Evolutionary conservation across 2,888 invertebrate genomes (phyloP).

Genomic region (Deilephila porcellus): DNA sequence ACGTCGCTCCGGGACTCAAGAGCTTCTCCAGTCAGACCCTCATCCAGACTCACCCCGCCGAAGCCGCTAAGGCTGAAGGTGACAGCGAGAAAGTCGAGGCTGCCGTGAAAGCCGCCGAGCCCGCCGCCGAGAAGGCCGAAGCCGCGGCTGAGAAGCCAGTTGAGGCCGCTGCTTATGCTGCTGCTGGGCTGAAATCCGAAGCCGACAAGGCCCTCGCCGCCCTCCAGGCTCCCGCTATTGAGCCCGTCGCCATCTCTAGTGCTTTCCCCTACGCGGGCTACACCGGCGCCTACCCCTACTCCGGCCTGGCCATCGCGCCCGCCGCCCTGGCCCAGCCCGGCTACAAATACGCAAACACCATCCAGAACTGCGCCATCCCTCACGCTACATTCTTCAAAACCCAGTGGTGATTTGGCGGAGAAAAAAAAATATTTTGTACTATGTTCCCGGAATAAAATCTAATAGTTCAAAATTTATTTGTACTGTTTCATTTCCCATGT

Average conservation of each 20-base stretch:
- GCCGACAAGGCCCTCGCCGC: constrained; percentile 24
- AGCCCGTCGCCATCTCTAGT: constrained; percentile 10
- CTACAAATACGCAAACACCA: constrained; percentile 2
- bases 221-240: not conserved
- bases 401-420: constrained; percentile 6
- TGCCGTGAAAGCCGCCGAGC: constrained; percentile 36
- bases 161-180: constrained; percentile 16
- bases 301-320: constrained; percentile 2
- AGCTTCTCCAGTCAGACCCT: constrained; percentile 16
- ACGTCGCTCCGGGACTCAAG: constrained; percentile 23
- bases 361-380: constrained; percentile 11
- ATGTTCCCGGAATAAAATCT: constrained; percentile 19
- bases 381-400: constrained; percentile 17
- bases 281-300: not conserved
- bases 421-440: constrained; percentile 10
- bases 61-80: constrained; percentile 28
- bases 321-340: not conserved
- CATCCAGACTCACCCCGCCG: constrained; percentile 24
- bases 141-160: constrained; percentile 38
- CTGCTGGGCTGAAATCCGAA: constrained; percentile 17
- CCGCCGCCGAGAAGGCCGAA: constrained; percentile 2
- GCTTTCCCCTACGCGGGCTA: constrained; percentile 1
- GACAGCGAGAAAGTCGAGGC: constrained; percentile 32
- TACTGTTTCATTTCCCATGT: constrained; percentile 6
- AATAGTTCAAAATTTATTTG: constrained; percentile 9